Percentiles rank a stretch among this genome's conserved stretches.
phyloP scores from a whole-genome alignment of 64 coral and sea anemone species.

The Anthopleura sola region DNA sequence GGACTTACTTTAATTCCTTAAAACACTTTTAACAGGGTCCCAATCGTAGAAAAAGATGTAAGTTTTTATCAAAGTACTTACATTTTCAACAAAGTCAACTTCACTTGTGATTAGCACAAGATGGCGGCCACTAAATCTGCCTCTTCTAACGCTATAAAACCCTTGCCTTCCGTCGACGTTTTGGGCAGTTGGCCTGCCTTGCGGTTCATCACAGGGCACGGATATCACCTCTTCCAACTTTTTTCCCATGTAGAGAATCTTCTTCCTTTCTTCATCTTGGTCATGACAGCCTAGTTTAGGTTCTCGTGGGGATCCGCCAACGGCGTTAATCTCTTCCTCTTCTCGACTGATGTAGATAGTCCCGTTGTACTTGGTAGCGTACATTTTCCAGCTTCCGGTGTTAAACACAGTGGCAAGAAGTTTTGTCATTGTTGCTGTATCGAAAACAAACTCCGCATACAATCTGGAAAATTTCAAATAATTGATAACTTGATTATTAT shows the following conservation, averaged over 20 bases:
- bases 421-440: background rate
- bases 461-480: background rate
- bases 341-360: constrained; percentile 29
- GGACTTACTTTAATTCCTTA: too few species aligned
- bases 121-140: constrained; percentile 15
- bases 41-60: too few species aligned
- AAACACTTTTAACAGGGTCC: too few species aligned
- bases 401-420: constrained; percentile 30
- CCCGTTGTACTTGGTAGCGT: constrained; percentile 22
- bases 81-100: constrained; percentile 15
- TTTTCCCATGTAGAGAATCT: background rate
- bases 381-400: constrained; percentile 27
- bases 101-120: constrained; percentile 5
- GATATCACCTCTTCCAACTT: constrained; percentile 13
- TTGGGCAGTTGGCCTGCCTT: background rate
- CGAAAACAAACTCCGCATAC: background rate
- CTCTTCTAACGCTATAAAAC: constrained; percentile 2
- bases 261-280: constrained; percentile 3
- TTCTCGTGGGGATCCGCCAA: background rate
- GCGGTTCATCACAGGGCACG: background rate
- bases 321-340: background rate
- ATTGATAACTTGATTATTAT: too few species aligned
- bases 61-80: too few species aligned
- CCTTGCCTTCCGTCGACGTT: constrained; percentile 1
- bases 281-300: background rate